These are phyloP conservation scores for Triplophysa bombifrons DNA, from an alignment of 2,797 vertebrate genomes.

Conservation along the genomic window DNA sequence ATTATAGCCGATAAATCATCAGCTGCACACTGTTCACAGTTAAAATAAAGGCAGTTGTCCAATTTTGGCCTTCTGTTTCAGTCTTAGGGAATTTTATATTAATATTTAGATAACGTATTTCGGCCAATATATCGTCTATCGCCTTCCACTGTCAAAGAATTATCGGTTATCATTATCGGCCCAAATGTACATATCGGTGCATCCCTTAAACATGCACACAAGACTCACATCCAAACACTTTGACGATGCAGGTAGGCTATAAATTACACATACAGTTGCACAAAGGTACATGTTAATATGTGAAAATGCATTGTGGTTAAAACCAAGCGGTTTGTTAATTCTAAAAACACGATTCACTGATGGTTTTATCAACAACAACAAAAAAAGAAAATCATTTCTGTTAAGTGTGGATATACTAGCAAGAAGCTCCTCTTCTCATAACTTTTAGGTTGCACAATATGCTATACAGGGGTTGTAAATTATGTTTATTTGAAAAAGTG, in stretches of 20 bases:
- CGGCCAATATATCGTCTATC: no score
- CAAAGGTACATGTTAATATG: neutral
- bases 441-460: neutral
- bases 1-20: no score
- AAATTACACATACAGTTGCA: neutral
- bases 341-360: constrained; percentile 3
- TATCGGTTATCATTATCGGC: no score
- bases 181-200: no score
- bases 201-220: neutral
- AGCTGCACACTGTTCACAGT: no score
- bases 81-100: no score
- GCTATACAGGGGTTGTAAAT: neutral
- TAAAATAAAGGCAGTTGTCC: no score
- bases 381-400: neutral
- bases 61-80: no score
- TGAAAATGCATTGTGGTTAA: neutral
- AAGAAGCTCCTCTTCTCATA: no score
- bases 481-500: no score
- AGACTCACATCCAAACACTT: neutral
- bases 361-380: neutral
- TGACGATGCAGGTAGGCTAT: neutral
- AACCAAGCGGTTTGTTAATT: neutral
- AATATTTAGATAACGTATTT: no score
- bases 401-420: neutral
- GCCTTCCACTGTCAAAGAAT: no score